Base-by-base conservation (phyloP, 37 sponge, comb jelly and placozoan genomes). In the Halisarca cf. caerulea region DNA sequence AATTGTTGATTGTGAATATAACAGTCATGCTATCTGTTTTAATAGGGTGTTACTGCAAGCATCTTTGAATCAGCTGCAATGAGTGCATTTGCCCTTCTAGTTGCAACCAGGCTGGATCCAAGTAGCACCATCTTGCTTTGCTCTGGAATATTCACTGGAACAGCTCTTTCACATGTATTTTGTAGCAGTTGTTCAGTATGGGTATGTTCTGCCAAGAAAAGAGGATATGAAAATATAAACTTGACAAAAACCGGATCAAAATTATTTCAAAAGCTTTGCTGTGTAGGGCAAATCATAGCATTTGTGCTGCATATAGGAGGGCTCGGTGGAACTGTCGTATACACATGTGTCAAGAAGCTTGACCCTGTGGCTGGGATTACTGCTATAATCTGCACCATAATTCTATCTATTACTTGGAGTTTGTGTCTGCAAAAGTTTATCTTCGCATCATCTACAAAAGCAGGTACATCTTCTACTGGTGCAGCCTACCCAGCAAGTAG, bases 401-500 rank as follows among this genome's bases (percentile, higher is more conserved):
- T 25, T 6, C 36, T 90, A 36, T 86, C 87, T 8, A 6, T 79
- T 20, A 38, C 83, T 0, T 86, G 91, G 90, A 81, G 80, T n/a
- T 23, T 27, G 1, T 0, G 37, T 35, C 20, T 82, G 11, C 90
- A 90, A 59, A 32, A 61, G 25, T 3, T 0, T 11, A 24, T 78
- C 21, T 74, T 74, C 25, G 3, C 77, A 74, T 21, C 44, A n/a
- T 44, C 23, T 15, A 41, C 21, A 25, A 40, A 47, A 47, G 51
- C 9, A 47, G 9, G 51, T 11, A 47, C 11, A 47, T 47, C 51
- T 14, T 47, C 11, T 47, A 37, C 24, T 4, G 36, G 77, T 20
- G 21, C 45, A 0, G 23, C 36, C 38, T 40, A 74, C 41, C 45
- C 42, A 4, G 77, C 43, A 38, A 74, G 45, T 21, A 40, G 77